Percentiles rank a stretch among this genome's conserved stretches.
These are phyloP conservation scores for Leptobrachium leishanense DNA, from an alignment of 2,113 vertebrate species.

Conservation along the genomic window DNA sequence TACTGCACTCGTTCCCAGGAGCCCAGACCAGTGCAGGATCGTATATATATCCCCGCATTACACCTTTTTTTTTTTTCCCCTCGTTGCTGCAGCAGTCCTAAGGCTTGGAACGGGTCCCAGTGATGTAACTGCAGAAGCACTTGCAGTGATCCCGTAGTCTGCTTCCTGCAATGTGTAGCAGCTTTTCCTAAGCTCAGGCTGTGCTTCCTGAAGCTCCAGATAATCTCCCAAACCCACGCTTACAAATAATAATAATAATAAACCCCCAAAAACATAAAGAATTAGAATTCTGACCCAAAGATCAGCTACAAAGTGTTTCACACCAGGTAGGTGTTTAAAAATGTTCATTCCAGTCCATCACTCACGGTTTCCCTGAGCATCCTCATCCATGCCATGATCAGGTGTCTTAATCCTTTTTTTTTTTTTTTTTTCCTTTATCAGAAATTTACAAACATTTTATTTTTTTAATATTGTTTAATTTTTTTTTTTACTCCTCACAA, in stretches of 20 bases:
- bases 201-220: neutral
- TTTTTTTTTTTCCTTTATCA: no score
- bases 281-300: no score
- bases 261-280: neutral
- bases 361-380: neutral
- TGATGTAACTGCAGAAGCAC: neutral
- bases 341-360: neutral
- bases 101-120: slow-evolving; percentile 1
- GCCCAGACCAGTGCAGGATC: neutral
- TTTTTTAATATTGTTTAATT: no score
- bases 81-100: neutral
- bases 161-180: neutral
- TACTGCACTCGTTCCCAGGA: no score
- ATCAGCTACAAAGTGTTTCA: no score
- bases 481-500: no score
- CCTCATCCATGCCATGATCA: no score
- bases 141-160: neutral
- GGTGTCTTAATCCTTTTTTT: no score
- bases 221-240: neutral
- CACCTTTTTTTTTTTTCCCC: neutral
- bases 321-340: neutral
- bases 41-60: neutral
- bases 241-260: no score
- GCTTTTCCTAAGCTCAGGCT: neutral
- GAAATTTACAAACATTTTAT: no score